phyloP scores from a whole-genome alignment of 2,797 vertebrate species.

The Darevskia nairensis region DNA sequence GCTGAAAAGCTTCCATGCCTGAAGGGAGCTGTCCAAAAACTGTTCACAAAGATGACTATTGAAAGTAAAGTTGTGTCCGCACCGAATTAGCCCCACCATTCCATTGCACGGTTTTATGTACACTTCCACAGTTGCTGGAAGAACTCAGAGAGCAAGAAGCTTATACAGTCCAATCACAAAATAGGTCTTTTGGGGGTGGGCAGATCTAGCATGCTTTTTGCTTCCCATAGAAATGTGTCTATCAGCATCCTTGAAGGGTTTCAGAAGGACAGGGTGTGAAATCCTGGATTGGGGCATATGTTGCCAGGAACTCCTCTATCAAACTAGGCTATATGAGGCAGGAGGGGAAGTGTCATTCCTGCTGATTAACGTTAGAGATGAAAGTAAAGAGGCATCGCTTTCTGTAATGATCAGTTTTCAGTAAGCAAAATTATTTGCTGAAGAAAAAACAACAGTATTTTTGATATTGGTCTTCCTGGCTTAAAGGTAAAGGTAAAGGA shows the following conservation, averaged over 20 bases:
- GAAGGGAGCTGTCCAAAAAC: conserved; percentile 1
- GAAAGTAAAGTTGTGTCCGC: not conserved
- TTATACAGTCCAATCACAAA: not conserved
- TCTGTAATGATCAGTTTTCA: not conserved
- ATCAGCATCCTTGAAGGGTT: not conserved
- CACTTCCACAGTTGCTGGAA: not conserved
- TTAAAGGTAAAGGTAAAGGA: too few relatives aligned
- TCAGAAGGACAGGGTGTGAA: not conserved
- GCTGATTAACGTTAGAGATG: conserved; percentile 14
- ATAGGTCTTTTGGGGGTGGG: not conserved
- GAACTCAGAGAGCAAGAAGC: not conserved
- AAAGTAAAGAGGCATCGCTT: conserved; percentile 12
- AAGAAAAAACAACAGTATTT: not conserved
- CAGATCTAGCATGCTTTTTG: not conserved
- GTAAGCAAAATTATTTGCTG: not conserved
- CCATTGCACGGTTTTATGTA: not conserved
- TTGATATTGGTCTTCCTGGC: not conserved
- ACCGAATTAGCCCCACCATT: not conserved
- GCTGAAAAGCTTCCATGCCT: conserved; percentile 11
- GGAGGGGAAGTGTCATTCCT: not conserved
- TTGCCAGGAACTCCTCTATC: not conserved
- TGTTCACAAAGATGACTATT: not conserved
- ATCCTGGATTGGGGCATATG: not conserved
- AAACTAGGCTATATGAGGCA: not conserved
- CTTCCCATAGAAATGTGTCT: not conserved